These are phyloP conservation scores for Brachionus plicatilis DNA, from an alignment of 1,140 invertebrate species.

Conservation along the genomic window DNA sequence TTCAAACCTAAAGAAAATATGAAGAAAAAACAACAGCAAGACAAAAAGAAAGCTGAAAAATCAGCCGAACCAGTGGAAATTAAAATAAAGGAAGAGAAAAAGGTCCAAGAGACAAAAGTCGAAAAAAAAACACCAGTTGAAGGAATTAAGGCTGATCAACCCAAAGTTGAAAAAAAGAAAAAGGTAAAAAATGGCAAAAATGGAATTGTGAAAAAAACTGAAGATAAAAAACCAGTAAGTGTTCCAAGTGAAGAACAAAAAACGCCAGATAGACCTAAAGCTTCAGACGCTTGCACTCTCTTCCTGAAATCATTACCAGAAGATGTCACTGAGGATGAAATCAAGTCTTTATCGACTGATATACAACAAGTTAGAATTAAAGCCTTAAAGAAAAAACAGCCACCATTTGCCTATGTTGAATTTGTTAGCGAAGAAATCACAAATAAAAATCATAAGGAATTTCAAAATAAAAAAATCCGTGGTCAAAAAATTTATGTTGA, in stretches of 20 bases:
- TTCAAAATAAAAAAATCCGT: conserved; percentile 47
- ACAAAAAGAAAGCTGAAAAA: background rate
- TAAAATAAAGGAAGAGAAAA: background rate
- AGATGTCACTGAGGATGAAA: conserved; percentile 70
- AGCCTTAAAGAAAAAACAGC: conserved; percentile 41
- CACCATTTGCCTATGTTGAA: conserved; percentile 49
- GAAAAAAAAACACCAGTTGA: background rate
- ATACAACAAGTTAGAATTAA: conserved; percentile 61
- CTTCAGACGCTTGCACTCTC: conserved; percentile 51
- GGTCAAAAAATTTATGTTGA: conserved; percentile 47
- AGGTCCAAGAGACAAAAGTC: background rate
- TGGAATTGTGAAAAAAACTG: background rate
- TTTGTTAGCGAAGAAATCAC: conserved; percentile 45
- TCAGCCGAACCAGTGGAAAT: background rate
- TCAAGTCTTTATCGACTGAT: conserved; percentile 65
- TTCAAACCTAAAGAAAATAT: background rate
- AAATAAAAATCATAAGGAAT: conserved; percentile 44
- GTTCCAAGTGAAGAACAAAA: conserved; percentile 40
- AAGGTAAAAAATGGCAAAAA: conserved; percentile 14
- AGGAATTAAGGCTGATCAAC: conserved; percentile 6
- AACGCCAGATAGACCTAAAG: conserved; percentile 1
- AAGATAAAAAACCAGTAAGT: conserved; percentile 38
- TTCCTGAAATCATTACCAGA: conserved; percentile 83
- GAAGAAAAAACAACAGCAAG: background rate
- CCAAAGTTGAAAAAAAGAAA: conserved; percentile 35